Base-by-base conservation (phyloP, 1,140 invertebrate species). In the Berghia stephanieae region DNA sequence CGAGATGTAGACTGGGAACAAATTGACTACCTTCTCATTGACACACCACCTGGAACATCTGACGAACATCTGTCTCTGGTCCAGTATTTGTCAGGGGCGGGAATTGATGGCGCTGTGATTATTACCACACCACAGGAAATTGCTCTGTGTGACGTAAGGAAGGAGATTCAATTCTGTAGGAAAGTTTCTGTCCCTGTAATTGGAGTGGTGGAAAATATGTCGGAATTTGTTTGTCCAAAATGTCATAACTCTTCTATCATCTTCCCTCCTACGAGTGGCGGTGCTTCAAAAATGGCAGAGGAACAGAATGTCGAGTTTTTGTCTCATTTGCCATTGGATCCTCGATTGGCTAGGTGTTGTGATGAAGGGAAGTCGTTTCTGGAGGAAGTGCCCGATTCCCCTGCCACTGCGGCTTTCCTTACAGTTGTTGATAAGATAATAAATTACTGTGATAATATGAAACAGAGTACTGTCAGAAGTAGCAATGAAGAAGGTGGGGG, bases 121-220 rank as follows among this genome's bases (percentile, higher is more conserved):
- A 94, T 98, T 0, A 98, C 96, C 6, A 98, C 96, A 24, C 96
- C 96, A 16, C 96, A 98, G 88, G 93, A 94, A 86, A 93, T 99
- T 5, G 93, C 97, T 0, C 91, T 98, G n/a, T 93, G 94, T 83
- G 97, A 99, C 93, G 97, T 99, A 0, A 89, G 96, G 43, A 94
- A 97, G 89, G 96, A 99, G 91, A 93, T 98, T 27, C 96, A 95
- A 52, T 99, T 99, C 89, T 99, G 97, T 88, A 92, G 92, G 79
- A 98, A 97, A 91, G 96, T 96, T 21, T 93, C 93, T 36, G 93
- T 99, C 67, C 93, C 93, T 18, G 93, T 99, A 36, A 89, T 97
- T 77, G 98, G 98, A 27, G 94, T 99, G 43, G 91, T 99, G 78
- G 97, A 99, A 89, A 98, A 99, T 89, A 98, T 99, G 96, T 95